Conservation (phyloP, 2,113 vertebrate genomes). For the Pardalotus punctatus region DNA sequence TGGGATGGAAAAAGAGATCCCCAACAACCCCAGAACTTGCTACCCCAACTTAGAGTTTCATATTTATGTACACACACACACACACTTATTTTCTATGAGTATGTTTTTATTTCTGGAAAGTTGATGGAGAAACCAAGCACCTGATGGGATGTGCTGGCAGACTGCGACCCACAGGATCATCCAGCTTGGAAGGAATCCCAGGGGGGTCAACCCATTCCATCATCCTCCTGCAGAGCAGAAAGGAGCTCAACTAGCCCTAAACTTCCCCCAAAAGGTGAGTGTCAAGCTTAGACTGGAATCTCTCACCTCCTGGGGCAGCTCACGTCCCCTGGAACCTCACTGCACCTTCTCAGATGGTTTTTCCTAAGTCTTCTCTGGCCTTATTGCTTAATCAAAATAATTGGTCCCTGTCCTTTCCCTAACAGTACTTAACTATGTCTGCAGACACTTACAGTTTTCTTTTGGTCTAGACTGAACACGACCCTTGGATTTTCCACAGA, state of each 20-base stretch:
- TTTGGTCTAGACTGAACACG: conserved; percentile 49
- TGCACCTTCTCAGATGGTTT: background rate
- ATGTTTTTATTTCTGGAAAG: background rate
- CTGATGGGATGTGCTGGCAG: background rate
- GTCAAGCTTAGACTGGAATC: background rate
- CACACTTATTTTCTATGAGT: background rate
- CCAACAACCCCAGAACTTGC: background rate
- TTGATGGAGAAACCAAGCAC: background rate
- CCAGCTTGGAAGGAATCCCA: background rate
- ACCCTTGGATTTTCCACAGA: conserved; percentile 14
- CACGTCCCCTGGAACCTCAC: background rate
- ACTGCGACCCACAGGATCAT: background rate
- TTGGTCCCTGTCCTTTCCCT: conserved; percentile 29
- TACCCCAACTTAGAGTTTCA: background rate
- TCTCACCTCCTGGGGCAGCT: background rate
- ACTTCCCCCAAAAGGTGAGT: background rate
- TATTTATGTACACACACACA: background rate
- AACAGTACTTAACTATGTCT: background rate
- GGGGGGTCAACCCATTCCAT: background rate
- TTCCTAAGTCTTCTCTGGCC: background rate
- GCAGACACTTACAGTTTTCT: conserved; percentile 44
- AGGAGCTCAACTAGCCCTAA: background rate
- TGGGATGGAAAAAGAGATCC: background rate
- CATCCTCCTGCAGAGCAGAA: background rate
- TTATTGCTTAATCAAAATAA: conserved; percentile 23